These are phyloP conservation scores for Styela plicata DNA, from an alignment of 23 tunicate genomes.

Conservation along the genomic window DNA sequence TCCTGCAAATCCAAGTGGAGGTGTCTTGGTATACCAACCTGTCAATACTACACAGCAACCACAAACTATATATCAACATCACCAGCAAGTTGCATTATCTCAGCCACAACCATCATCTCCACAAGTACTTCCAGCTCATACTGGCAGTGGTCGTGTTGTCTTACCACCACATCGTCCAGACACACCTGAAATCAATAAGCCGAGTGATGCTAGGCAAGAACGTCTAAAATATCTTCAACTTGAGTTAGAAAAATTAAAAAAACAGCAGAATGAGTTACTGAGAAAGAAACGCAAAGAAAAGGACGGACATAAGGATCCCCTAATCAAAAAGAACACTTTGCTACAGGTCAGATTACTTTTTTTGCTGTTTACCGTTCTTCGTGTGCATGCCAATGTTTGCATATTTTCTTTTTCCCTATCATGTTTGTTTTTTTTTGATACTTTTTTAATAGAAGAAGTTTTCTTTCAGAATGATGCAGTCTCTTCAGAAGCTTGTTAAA, in stretches of 20 bases:
- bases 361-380: too few relatives aligned
- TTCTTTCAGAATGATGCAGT: not conserved
- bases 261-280: conserved; percentile 54
- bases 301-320: conserved; percentile 26
- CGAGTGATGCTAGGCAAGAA: conserved; percentile 38
- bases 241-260: conserved; percentile 68
- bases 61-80: not conserved
- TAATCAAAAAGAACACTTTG: conserved; percentile 42
- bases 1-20: conserved; percentile 21
- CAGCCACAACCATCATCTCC: not conserved
- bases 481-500: not conserved
- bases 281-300: conserved; percentile 45
- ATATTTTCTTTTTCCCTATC: too few relatives aligned
- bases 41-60: not conserved
- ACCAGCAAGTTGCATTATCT: not conserved
- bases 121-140: not conserved
- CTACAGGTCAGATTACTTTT: conserved; percentile 37
- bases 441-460: not conserved
- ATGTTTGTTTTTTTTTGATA: too few relatives aligned
- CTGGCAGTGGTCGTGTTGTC: not conserved
- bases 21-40: conserved; percentile 10
- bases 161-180: conserved; percentile 15
- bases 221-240: conserved; percentile 61
- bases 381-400: too few relatives aligned
- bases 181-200: not conserved